A percentile compares a stretch with the other conserved stretches of the same genome.
Evolutionary conservation across 2,888 invertebrate genomes (phyloP).

Genomic region (Plebejus melissa): DNA sequence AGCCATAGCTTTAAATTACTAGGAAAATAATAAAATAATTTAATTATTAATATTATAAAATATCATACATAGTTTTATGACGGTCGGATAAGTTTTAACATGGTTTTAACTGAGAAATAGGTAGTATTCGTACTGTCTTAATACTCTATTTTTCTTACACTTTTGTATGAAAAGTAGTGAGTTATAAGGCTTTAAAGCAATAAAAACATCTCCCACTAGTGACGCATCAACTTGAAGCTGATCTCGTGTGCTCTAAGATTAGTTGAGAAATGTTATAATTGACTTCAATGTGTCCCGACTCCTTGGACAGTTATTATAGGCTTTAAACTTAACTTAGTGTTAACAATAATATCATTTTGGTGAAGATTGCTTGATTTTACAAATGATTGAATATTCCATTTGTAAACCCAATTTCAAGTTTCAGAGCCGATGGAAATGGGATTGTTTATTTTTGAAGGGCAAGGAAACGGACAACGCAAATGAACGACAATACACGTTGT

Average conservation of each 20-base stretch:
- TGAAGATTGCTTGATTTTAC: background rate
- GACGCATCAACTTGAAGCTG: constrained; percentile 3
- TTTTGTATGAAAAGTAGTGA: background rate
- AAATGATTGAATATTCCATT: background rate
- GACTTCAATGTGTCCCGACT: background rate
- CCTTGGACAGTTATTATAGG: constrained; percentile 3
- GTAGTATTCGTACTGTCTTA: too few relatives aligned
- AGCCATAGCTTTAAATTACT: too few relatives aligned
- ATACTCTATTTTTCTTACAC: background rate
- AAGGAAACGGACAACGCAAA: background rate
- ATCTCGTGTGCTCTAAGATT: constrained; percentile 5
- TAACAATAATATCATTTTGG: constrained; percentile 14
- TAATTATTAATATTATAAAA: too few relatives aligned
- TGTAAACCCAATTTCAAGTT: constrained; percentile 9
- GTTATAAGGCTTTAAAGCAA: background rate
- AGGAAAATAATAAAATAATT: too few relatives aligned
- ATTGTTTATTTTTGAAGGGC: background rate
- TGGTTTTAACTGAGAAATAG: too few relatives aligned
- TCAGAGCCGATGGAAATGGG: background rate
- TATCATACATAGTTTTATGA: too few relatives aligned
- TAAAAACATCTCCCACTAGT: background rate
- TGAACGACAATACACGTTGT: background rate
- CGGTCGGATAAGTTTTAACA: too few relatives aligned
- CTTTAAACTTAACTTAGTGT: constrained; percentile 25
- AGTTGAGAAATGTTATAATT: constrained; percentile 19